These are phyloP conservation scores for Physocephala rufipes DNA, from an alignment of 2,888 invertebrate genomes.

Conservation along the genomic window DNA sequence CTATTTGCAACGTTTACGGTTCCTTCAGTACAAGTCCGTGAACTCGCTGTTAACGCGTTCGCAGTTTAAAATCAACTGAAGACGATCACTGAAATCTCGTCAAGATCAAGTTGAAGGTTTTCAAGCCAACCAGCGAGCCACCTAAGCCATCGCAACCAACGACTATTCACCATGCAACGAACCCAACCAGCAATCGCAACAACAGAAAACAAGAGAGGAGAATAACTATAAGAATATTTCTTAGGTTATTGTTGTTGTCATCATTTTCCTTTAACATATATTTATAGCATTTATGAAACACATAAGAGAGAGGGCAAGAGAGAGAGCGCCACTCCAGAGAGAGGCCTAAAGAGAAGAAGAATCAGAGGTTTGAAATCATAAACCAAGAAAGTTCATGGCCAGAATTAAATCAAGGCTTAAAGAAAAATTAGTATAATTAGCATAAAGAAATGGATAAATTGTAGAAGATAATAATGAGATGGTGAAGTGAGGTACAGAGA, in stretches of 20 bases:
- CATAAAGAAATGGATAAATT: neutral
- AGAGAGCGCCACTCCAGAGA: neutral
- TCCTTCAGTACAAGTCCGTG: constrained; percentile 22
- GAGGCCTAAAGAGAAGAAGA: neutral
- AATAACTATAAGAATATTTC: neutral
- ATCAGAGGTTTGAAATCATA: neutral
- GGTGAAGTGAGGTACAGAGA: neutral
- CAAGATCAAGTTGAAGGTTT: constrained; percentile 46
- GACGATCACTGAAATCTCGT: constrained; percentile 40
- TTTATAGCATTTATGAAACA: too few species aligned
- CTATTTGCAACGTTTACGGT: neutral
- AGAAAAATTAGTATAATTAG: too few species aligned
- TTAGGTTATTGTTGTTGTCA: neutral
- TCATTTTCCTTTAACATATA: neutral
- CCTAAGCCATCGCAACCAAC: too few species aligned
- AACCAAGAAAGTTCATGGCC: neutral
- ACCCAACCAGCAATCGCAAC: neutral
- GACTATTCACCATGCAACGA: constrained; percentile 4
- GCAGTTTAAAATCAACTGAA: constrained; percentile 42
- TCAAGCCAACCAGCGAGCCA: constrained; percentile 13
- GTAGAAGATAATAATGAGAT: too few species aligned
- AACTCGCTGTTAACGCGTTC: constrained; percentile 42
- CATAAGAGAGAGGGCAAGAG: too few species aligned
- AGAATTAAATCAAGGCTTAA: neutral
- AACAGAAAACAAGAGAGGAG: neutral